Percentiles rank a stretch among this genome's conserved stretches.
Conservation (phyloP, 2,113 vertebrate species). For the Urocolius indicus region DNA sequence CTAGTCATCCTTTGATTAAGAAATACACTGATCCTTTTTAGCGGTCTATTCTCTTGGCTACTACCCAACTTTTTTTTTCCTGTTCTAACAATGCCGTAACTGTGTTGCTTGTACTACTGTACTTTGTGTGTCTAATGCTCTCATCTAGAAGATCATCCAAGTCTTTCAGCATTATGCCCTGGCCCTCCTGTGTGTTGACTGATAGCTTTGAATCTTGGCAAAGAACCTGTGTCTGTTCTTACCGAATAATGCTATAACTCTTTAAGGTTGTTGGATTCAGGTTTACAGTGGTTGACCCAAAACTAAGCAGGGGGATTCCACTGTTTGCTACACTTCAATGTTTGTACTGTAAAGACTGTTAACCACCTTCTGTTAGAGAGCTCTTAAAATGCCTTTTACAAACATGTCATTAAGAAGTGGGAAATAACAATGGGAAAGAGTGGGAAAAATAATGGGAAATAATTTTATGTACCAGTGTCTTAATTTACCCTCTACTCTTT, state of each 20-base stretch:
- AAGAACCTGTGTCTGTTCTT: neutral
- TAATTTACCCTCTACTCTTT: neutral
- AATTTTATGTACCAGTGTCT: neutral
- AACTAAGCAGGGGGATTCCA: neutral
- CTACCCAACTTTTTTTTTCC: neutral
- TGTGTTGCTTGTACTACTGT: neutral
- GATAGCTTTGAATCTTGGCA: neutral
- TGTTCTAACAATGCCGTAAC: neutral
- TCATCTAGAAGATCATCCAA: neutral
- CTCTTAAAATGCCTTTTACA: neutral
- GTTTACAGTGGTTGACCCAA: neutral
- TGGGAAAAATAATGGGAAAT: neutral
- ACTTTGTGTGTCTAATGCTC: neutral
- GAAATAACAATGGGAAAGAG: neutral
- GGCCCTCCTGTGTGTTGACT: neutral
- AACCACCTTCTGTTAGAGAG: neutral
- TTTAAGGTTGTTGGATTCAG: neutral
- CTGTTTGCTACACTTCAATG: neutral
- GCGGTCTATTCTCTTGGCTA: neutral
- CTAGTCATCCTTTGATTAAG: neutral
- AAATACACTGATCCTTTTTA: neutral
- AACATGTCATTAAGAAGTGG: neutral
- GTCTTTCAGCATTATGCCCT: neutral
- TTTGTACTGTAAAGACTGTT: neutral
- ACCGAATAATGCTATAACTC: accelerated